A percentile compares a stretch with the other conserved stretches of the same genome.
Conservation (phyloP, 2,888 invertebrate genomes). For the Diaphora mendica region DNA sequence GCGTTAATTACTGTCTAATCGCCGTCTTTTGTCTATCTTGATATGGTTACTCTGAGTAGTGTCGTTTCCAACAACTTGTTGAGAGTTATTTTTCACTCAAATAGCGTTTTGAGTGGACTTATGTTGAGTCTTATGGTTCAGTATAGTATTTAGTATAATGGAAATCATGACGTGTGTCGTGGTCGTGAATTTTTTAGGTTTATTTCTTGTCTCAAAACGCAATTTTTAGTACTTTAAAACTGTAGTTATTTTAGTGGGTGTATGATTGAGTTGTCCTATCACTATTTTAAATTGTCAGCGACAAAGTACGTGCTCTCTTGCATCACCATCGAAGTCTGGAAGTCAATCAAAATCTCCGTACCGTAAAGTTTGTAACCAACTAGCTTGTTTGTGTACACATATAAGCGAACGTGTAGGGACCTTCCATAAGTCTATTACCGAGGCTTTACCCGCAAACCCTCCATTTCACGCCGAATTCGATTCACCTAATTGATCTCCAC, state of each 20-base stretch:
- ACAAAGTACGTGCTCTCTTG: neutral
- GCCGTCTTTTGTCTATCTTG: too few relatives aligned
- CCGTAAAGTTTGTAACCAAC: slow-evolving; percentile 44
- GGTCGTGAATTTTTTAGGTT: neutral
- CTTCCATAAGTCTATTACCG: slow-evolving; percentile 52
- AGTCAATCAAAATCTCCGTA: slow-evolving; percentile 16
- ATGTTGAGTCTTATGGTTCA: too few relatives aligned
- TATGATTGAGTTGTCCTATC: neutral
- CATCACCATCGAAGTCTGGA: neutral
- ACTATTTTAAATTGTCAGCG: neutral
- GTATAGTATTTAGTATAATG: neutral
- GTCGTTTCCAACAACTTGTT: too few relatives aligned
- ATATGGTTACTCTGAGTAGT: too few relatives aligned
- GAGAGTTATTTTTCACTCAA: too few relatives aligned
- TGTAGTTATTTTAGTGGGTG: too few relatives aligned
- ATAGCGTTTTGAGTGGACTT: too few relatives aligned
- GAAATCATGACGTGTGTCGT: too few relatives aligned
- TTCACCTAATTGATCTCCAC: slow-evolving; percentile 74
- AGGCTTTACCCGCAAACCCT: slow-evolving; percentile 54
- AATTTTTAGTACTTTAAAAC: neutral
- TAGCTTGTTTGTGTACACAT: slow-evolving; percentile 43
- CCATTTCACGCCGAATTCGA: slow-evolving; percentile 67
- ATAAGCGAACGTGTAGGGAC: slow-evolving; percentile 42
- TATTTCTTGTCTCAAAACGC: neutral
- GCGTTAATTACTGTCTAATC: too few relatives aligned